phyloP scores from a whole-genome alignment of 1,140 invertebrate species.

The Ostrea edulis region DNA sequence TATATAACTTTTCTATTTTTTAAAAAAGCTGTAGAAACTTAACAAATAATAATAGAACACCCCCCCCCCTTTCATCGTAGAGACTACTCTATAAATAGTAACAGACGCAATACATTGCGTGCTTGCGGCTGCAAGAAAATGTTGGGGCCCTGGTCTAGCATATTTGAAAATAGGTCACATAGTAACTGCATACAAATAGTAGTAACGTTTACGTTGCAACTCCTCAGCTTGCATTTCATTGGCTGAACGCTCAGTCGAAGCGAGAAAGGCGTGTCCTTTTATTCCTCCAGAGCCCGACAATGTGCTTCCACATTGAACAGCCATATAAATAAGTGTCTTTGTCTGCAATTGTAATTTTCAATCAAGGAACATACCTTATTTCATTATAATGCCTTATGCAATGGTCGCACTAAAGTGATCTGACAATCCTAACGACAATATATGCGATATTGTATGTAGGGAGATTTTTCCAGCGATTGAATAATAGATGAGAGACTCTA shows the following conservation, averaged over 20 bases:
- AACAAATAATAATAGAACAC: background rate
- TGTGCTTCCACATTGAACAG: background rate
- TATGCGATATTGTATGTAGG: background rate
- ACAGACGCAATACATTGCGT: background rate
- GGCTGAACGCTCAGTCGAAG: background rate
- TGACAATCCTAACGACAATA: too few species aligned
- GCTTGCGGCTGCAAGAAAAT: constrained; percentile 27
- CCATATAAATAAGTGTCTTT: background rate
- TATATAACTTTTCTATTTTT: too few species aligned
- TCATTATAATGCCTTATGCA: background rate
- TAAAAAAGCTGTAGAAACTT: too few species aligned
- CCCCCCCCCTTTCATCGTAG: background rate
- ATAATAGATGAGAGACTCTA: constrained; percentile 24
- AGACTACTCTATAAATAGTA: background rate
- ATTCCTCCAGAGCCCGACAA: constrained; percentile 17
- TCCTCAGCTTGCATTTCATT: constrained; percentile 30
- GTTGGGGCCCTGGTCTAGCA: background rate
- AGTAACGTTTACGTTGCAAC: constrained; percentile 30
- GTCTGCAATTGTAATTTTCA: background rate
- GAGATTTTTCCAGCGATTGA: constrained; percentile 26
- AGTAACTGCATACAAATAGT: constrained; percentile 66
- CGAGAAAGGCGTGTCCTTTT: constrained; percentile 15
- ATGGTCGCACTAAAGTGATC: background rate
- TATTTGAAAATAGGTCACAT: constrained; percentile 49
- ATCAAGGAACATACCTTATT: background rate